A percentile compares a stretch with the other conserved stretches of the same genome.
These are phyloP conservation scores for Chrysodeixis includens DNA, from an alignment of 2,888 invertebrate species.

Conservation along the genomic window DNA sequence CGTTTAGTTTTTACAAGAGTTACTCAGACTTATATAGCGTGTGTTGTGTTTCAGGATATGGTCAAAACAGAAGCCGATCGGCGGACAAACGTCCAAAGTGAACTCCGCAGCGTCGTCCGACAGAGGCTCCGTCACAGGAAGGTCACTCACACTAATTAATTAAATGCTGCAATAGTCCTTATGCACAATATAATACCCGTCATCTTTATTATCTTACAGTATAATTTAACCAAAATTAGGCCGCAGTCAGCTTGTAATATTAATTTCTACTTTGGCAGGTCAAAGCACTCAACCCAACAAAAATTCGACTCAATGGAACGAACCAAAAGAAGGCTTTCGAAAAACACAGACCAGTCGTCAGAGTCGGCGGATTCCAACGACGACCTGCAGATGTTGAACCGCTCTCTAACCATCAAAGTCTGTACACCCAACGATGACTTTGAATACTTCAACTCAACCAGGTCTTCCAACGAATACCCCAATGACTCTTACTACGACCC, in stretches of 20 bases:
- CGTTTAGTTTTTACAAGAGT: not conserved
- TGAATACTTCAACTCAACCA: conserved; percentile 88
- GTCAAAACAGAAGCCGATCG: conserved; percentile 76
- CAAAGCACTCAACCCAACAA: conserved; percentile 64
- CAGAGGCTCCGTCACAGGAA: conserved; percentile 63
- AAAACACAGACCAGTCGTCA: conserved; percentile 75
- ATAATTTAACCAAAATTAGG: too few relatives aligned
- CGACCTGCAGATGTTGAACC: conserved; percentile 84
- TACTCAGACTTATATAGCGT: not conserved
- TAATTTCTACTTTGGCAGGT: conserved; percentile 60
- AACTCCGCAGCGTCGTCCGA: conserved; percentile 70
- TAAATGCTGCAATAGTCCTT: not conserved
- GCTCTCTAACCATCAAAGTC: conserved; percentile 88
- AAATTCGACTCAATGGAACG: conserved; percentile 68
- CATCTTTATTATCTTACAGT: too few relatives aligned
- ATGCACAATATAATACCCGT: too few relatives aligned
- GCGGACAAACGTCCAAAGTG: conserved; percentile 63
- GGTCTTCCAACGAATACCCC: conserved; percentile 76
- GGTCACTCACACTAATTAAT: conserved; percentile 59
- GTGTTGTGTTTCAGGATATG: conserved; percentile 76
- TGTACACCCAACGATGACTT: conserved; percentile 90
- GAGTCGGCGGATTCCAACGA: conserved; percentile 86
- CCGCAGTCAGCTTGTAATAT: not conserved
- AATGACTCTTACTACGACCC: conserved; percentile 80
- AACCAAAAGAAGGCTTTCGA: conserved; percentile 65